Base-by-base conservation (phyloP, 2,113 vertebrate genomes). In the Etheostoma cragini region DNA sequence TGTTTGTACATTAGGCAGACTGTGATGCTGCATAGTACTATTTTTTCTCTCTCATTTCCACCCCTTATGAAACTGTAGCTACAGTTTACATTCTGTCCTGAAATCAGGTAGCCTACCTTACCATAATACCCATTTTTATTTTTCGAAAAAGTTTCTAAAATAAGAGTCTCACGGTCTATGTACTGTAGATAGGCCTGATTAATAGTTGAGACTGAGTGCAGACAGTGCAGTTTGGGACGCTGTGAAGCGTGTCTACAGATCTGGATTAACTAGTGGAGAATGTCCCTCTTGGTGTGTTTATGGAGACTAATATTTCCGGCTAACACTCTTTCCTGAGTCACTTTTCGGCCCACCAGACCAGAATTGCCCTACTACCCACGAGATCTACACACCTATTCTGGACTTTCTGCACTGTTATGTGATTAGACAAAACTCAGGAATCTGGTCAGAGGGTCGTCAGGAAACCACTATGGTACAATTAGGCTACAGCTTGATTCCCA, bases 201-300 rank as follows among this genome's bases (percentile, higher is more conserved):
- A 83, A 88, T 78, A 73, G 76, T 85, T 81, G 68, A 88, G 74
- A 68, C 87, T 62, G 64, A 56, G 56, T 47, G 64, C 83, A 90
- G 89, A 91, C 86, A 73, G 80, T 22, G 56, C 83, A 86, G 81
- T 85, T 87, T 82, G 87, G 82, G 76, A 53, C 69, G 90, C 81
- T 76, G 64, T 83, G 79, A 62, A 80, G 79, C 76, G 65, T 88
- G 89, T 88, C 84, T 90, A 7, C 88, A 91, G 91, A 93, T 93
- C 91, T 91, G 91, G 92, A 93, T 92, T 91, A 91, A 84, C 66
- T 35, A 26, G 60, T 61, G 54, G 74, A 79, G 71, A 87, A 76
- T 26, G 69, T 60, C 68, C 70, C 81, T 22, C 53, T 78, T 62
- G 11, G 33, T 82, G 61, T 81, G n/a, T 73, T 83, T 54, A 67